These are phyloP conservation scores for Ruditapes philippinarum DNA, from an alignment of 1,140 invertebrate species.

Conservation along the genomic window DNA sequence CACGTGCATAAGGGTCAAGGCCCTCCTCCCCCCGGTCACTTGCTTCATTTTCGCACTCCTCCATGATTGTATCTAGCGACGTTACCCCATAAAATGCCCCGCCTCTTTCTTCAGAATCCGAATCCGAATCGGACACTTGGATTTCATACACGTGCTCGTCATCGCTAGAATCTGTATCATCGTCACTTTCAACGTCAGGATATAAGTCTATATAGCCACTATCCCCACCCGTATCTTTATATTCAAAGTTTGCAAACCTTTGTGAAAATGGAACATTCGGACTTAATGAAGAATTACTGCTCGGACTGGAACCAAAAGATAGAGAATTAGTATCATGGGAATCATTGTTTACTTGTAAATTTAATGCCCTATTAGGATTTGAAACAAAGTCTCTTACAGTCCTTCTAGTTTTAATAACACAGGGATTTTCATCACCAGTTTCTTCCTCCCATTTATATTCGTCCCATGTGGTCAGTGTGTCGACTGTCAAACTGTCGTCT, in stretches of 20 bases:
- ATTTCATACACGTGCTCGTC: constrained; percentile 55
- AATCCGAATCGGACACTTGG: constrained; percentile 70
- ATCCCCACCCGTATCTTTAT: constrained; percentile 66
- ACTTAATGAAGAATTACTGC: constrained; percentile 14
- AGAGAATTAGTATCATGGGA: neutral
- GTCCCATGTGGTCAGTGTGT: constrained; percentile 69
- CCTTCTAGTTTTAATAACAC: constrained; percentile 69
- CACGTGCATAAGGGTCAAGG: too few relatives aligned
- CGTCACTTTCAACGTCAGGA: constrained; percentile 63
- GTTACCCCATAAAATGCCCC: constrained; percentile 68
- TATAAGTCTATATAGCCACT: constrained; percentile 62
- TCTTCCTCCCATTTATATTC: constrained; percentile 76
- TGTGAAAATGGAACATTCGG: constrained; percentile 57
- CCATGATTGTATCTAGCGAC: constrained; percentile 80
- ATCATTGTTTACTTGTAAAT: neutral
- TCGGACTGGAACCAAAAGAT: neutral
- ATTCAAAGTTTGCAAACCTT: constrained; percentile 65
- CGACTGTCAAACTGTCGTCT: constrained; percentile 57
- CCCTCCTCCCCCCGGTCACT: constrained; percentile 47
- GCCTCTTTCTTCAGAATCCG: constrained; percentile 71
- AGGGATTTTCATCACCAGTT: constrained; percentile 70
- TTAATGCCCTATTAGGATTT: constrained; percentile 25
- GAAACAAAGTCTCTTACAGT: constrained; percentile 69
- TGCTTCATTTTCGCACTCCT: constrained; percentile 77
- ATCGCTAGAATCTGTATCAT: constrained; percentile 50